These are phyloP conservation scores for Diplazon laetatorius DNA, from an alignment of 2,888 invertebrate genomes.

Conservation along the genomic window DNA sequence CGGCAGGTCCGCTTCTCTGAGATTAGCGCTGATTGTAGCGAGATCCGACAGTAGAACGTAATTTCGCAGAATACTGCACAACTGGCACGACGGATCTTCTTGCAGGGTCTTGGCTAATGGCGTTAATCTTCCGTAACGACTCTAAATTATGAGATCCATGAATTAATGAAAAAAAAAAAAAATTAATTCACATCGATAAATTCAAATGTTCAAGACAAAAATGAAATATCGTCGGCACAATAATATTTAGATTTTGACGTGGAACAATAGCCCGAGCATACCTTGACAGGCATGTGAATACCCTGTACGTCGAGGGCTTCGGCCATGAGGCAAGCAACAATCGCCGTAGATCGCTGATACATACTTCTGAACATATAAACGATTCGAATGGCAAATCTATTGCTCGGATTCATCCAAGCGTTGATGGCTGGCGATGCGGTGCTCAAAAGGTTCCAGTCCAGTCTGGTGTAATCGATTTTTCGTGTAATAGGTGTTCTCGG, in stretches of 20 bases:
- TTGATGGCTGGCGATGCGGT: slow-evolving; percentile 98
- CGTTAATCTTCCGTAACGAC: slow-evolving; percentile 94
- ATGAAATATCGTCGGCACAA: no score
- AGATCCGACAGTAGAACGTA: slow-evolving; percentile 91
- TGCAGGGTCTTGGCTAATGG: slow-evolving; percentile 94
- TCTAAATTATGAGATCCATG: slow-evolving; percentile 86
- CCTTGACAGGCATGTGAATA: slow-evolving; percentile 91
- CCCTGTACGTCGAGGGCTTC: slow-evolving; percentile 95
- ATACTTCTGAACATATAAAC: slow-evolving; percentile 91
- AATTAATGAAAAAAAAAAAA: no score
- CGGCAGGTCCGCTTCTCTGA: slow-evolving; percentile 92
- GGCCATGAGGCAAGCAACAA: slow-evolving; percentile 97
- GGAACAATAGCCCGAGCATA: slow-evolving; percentile 73
- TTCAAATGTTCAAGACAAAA: no score
- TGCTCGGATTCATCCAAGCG: slow-evolving; percentile 98
- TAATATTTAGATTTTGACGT: no score
- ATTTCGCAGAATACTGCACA: slow-evolving; percentile 94
- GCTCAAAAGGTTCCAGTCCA: slow-evolving; percentile 98
- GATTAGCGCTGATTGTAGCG: slow-evolving; percentile 90
- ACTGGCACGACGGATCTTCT: slow-evolving; percentile 97
- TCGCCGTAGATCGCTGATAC: slow-evolving; percentile 91
- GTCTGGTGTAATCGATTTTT: slow-evolving; percentile 96
- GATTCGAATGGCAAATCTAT: slow-evolving; percentile 93
- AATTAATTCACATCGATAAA: no score
- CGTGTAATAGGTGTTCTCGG: slow-evolving; percentile 96